Conservation (phyloP, 1,140 invertebrate species). For the Drosophila kanapiae region DNA sequence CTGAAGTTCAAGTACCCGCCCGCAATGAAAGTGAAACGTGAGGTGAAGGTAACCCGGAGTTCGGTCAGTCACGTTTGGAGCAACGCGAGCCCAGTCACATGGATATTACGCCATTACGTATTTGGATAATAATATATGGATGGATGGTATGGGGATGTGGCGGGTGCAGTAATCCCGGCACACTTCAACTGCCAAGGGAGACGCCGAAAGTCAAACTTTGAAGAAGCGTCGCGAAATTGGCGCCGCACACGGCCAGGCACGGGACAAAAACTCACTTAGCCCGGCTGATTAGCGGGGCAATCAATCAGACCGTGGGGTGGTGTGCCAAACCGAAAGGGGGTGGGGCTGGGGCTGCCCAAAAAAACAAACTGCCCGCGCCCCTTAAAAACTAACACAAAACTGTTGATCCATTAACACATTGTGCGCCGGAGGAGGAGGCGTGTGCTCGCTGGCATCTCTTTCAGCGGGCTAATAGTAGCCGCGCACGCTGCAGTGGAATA, state of each 20-base stretch:
- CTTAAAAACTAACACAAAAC: constrained; percentile 60
- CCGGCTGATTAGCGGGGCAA: constrained; percentile 66
- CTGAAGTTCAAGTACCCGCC: constrained; percentile 26
- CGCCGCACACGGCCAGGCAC: constrained; percentile 64
- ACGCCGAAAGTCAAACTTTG: constrained; percentile 17
- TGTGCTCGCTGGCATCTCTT: constrained; percentile 31
- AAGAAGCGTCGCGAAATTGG: constrained; percentile 30
- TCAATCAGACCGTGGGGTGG: constrained; percentile 34
- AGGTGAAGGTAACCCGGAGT: constrained; percentile 27
- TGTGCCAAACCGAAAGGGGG: constrained; percentile 25
- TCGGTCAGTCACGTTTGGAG: constrained; percentile 63
- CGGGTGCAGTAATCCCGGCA: constrained; percentile 34
- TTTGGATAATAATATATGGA: neutral
- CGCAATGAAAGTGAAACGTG: constrained; percentile 39
- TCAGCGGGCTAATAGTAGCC: constrained; percentile 11
- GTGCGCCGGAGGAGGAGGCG: constrained; percentile 37
- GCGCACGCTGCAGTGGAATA: constrained; percentile 73
- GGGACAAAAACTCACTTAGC: constrained; percentile 43
- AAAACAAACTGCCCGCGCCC: constrained; percentile 47
- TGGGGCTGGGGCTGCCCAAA: constrained; percentile 52
- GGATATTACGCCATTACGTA: no score
- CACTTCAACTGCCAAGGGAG: constrained; percentile 55
- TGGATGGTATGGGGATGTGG: neutral
- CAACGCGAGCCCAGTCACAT: constrained; percentile 63
- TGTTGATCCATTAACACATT: constrained; percentile 81